Percentiles rank a stretch among this genome's conserved stretches.
These are phyloP conservation scores for Synodontis membranacea DNA, from an alignment of 2,113 vertebrate genomes.

Conservation along the genomic window DNA sequence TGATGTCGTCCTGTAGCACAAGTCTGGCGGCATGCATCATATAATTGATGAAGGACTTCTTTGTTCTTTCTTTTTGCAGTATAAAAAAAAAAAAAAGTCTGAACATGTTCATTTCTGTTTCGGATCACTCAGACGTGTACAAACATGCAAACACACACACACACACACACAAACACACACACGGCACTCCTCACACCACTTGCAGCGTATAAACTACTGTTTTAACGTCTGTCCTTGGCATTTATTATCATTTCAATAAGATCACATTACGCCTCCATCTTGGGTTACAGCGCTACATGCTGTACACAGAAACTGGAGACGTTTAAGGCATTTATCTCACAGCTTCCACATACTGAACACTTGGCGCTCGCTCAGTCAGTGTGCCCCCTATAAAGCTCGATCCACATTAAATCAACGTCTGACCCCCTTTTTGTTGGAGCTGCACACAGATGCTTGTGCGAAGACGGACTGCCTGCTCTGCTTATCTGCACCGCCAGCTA, in stretches of 20 bases:
- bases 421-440: constrained; percentile 26
- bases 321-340: constrained; percentile 41
- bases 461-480: background rate
- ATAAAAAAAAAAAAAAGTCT: background rate
- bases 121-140: background rate
- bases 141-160: background rate
- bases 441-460: background rate
- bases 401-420: constrained; percentile 40
- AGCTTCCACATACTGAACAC: constrained; percentile 33
- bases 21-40: background rate
- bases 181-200: constrained; percentile 18
- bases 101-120: background rate
- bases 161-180: constrained; percentile 7
- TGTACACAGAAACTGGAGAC: constrained; percentile 29
- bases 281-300: constrained; percentile 36
- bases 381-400: constrained; percentile 19
- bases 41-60: background rate
- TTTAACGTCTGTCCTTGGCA: constrained; percentile 32
- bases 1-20: background rate
- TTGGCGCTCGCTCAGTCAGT: constrained; percentile 23
- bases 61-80: background rate
- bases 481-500: background rate
- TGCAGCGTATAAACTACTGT: constrained; percentile 52
- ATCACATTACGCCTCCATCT: constrained; percentile 47
- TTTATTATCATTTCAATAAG: constrained; percentile 51